A percentile compares a stretch with the other conserved stretches of the same genome.
These are phyloP conservation scores for Tamandua tetradactyla DNA, from an alignment of 2,797 vertebrate species.

Conservation along the genomic window DNA sequence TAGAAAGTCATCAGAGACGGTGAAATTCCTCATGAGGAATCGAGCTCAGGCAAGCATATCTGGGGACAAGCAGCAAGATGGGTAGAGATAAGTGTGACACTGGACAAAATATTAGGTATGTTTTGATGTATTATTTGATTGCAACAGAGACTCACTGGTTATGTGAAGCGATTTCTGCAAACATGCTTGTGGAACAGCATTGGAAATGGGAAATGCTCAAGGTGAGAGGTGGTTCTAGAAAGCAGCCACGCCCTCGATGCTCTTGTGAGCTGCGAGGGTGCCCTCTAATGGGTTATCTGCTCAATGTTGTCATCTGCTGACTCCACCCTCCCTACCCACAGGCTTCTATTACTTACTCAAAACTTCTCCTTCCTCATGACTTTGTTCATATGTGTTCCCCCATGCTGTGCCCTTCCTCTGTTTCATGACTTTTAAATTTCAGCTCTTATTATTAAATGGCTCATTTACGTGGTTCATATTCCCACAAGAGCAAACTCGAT, in stretches of 20 bases:
- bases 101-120: neutral
- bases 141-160: constrained; percentile 8
- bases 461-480: constrained; percentile 26
- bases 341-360: neutral
- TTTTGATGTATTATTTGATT: neutral
- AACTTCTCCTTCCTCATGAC: neutral
- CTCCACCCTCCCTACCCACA: neutral
- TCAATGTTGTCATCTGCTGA: neutral
- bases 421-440: neutral
- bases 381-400: neutral
- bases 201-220: constrained; percentile 23
- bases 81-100: neutral
- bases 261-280: neutral
- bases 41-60: neutral
- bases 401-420: neutral
- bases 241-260: neutral
- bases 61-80: constrained; percentile 11
- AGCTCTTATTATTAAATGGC: neutral
- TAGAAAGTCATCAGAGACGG: neutral
- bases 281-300: neutral
- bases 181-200: neutral
- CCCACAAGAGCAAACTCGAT: neutral
- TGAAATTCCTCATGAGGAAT: neutral
- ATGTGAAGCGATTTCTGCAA: constrained; percentile 26
- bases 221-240: constrained; percentile 30